Evolutionary conservation across 2,888 invertebrate genomes (phyloP).

Genomic region (Saturnia pavonia): DNA sequence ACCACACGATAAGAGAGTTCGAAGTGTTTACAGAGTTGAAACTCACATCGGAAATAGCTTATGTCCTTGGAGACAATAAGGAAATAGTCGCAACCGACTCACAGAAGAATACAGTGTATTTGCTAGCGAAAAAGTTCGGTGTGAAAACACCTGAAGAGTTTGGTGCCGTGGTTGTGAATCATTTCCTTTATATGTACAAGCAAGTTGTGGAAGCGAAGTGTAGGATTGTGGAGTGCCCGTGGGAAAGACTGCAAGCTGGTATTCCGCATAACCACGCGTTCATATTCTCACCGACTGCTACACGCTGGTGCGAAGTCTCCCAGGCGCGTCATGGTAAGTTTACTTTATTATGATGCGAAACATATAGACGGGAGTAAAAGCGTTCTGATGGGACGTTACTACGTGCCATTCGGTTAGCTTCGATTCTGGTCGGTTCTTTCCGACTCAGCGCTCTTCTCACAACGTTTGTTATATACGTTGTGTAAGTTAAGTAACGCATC

Average conservation of each 20-base stretch:
- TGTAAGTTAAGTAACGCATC: too few relatives aligned
- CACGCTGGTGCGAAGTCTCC: constrained; percentile 86
- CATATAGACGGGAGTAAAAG: too few relatives aligned
- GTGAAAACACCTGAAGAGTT: constrained; percentile 90
- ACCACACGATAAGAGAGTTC: constrained; percentile 87
- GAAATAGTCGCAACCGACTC: constrained; percentile 92
- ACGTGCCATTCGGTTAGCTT: too few relatives aligned
- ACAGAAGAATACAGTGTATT: constrained; percentile 91
- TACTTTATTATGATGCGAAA: constrained; percentile 8
- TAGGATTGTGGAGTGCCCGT: constrained; percentile 88
- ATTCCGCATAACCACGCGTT: constrained; percentile 89
- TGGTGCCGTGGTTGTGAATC: constrained; percentile 86
- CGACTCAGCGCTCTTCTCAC: too few relatives aligned
- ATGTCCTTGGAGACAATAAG: constrained; percentile 87
- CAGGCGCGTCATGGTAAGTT: constrained; percentile 85
- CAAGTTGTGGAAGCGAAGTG: constrained; percentile 87
- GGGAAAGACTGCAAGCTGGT: constrained; percentile 84
- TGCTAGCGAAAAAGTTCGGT: constrained; percentile 89
- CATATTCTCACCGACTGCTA: constrained; percentile 85
- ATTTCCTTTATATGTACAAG: constrained; percentile 88
- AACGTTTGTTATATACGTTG: too few relatives aligned
- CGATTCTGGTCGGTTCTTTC: too few relatives aligned
- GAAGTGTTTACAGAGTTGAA: constrained; percentile 88
- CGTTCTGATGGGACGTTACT: too few relatives aligned
- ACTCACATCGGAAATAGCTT: constrained; percentile 86